Conservation (phyloP, 2,113 vertebrate species). For the Tupaia chinensis region DNA sequence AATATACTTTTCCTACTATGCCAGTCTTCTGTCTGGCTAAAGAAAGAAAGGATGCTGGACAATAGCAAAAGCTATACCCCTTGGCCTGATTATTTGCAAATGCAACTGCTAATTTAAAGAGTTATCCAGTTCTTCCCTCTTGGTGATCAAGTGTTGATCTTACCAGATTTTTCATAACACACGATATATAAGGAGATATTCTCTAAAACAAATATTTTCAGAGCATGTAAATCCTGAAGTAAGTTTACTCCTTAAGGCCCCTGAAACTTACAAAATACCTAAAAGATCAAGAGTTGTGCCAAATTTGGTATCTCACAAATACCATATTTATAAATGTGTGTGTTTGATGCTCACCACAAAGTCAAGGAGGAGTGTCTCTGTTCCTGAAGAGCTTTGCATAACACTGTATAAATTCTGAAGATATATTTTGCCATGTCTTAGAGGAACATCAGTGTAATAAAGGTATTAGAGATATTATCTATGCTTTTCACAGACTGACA, state of each 20-base stretch:
- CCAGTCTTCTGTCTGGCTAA: not conserved
- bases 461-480: not conserved
- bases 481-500: not conserved
- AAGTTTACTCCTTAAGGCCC: not conserved
- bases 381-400: not conserved
- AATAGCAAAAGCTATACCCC: not conserved
- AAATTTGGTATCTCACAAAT: not conserved
- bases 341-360: not conserved
- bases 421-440: constrained; percentile 27
- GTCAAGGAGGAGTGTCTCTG: not conserved
- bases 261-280: not conserved
- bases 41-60: not conserved
- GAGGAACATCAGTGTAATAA: not conserved
- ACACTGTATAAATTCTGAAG: not conserved
- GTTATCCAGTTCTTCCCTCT: not conserved
- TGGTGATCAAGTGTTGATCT: not conserved
- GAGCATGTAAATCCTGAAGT: not conserved
- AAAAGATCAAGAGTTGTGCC: not conserved
- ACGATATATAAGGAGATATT: not conserved
- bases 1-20: not conserved
- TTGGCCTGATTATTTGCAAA: not conserved
- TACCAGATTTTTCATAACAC: not conserved
- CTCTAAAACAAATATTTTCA: not conserved
- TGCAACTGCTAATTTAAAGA: not conserved
- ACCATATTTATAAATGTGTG: not conserved